phyloP scores from a whole-genome alignment of 2,797 vertebrate species.

The Karalla daura region DNA sequence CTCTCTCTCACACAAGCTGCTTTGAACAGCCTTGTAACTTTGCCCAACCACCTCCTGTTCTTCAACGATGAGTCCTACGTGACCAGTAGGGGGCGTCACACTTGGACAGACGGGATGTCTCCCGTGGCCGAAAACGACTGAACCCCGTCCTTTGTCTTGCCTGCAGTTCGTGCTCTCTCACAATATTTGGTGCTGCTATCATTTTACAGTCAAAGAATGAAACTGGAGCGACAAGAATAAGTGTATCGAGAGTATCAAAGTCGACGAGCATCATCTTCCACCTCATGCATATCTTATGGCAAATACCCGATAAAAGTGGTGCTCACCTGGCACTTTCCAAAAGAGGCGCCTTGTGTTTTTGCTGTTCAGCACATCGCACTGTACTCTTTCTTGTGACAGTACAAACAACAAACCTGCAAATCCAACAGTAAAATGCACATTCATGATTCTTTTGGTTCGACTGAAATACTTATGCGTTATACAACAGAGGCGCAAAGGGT shows the following conservation, averaged over 20 bases:
- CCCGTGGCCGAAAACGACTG: too few relatives aligned
- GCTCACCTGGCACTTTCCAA: conserved; percentile 57
- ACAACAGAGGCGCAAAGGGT: conserved; percentile 23
- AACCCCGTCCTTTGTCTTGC: too few relatives aligned
- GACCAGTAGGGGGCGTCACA: background rate
- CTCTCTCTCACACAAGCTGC: background rate
- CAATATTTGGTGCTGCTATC: background rate
- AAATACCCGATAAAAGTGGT: conserved; percentile 24
- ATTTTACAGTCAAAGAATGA: conserved; percentile 1
- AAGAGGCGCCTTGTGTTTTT: conserved; percentile 47
- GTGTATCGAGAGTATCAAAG: conserved; percentile 50
- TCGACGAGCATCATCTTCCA: conserved; percentile 44
- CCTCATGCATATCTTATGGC: conserved; percentile 46
- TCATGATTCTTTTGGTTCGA: background rate
- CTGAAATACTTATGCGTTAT: conserved; percentile 49
- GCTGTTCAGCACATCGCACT: conserved; percentile 54
- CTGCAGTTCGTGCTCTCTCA: background rate
- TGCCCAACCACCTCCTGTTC: background rate
- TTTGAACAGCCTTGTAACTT: background rate
- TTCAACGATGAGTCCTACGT: background rate
- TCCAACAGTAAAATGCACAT: conserved; percentile 7
- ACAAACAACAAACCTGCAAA: conserved; percentile 41
- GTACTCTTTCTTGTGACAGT: background rate
- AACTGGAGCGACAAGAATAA: conserved; percentile 15
- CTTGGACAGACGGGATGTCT: too few relatives aligned